Conservation (phyloP, 53 echinoderm and acorn worm species). For the Paelopatides confundens region DNA sequence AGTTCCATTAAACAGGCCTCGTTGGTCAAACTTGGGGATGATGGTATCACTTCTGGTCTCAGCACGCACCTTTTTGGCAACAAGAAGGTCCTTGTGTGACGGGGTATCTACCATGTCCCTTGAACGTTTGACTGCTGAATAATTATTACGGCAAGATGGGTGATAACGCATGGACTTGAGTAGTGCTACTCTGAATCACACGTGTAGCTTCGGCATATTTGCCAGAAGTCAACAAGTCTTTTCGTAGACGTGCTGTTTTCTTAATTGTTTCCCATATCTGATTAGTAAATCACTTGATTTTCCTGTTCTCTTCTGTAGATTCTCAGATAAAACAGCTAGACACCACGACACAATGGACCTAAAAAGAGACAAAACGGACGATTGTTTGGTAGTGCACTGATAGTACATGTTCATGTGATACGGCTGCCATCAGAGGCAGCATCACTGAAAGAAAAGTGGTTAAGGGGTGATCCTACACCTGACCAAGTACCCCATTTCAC, state of each 20-base stretch:
- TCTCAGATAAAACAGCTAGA: conserved; percentile 38
- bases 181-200: background rate
- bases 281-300: conserved; percentile 23
- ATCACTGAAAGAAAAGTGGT: too few relatives aligned
- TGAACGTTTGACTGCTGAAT: conserved; percentile 55
- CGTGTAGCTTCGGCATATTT: conserved; percentile 51
- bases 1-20: conserved; percentile 39
- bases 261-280: conserved; percentile 26
- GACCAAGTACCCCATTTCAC: too few relatives aligned
- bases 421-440: too few relatives aligned
- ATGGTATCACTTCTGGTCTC: conserved; percentile 14
- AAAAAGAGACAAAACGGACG: too few relatives aligned
- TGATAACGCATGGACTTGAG: background rate
- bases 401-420: too few relatives aligned
- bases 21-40: conserved; percentile 24
- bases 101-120: conserved; percentile 12
- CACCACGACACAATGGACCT: too few relatives aligned
- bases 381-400: too few relatives aligned
- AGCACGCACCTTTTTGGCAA: background rate
- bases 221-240: conserved; percentile 12
- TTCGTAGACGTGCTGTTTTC: background rate
- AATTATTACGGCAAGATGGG: conserved; percentile 50
- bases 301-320: conserved; percentile 25
- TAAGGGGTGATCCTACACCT: too few relatives aligned
- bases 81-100: background rate